Percentiles rank a stretch among this genome's conserved stretches.
These are phyloP conservation scores for Glaucidium brasilianum DNA, from an alignment of 2,113 vertebrate genomes.

Conservation along the genomic window DNA sequence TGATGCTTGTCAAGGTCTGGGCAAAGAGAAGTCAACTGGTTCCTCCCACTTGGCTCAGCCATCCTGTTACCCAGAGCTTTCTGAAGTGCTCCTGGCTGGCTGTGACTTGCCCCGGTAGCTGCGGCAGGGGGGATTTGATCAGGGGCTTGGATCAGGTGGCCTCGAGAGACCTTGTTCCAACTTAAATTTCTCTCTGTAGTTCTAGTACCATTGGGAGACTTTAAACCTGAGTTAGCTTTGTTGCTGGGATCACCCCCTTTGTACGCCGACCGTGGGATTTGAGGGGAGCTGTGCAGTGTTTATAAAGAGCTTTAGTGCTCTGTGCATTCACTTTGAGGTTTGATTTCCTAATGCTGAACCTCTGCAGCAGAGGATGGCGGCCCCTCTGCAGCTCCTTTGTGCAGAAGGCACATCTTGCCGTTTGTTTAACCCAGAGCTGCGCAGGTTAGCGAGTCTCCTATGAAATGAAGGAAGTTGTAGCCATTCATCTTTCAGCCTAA, in stretches of 20 bases:
- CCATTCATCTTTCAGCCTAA: constrained; percentile 45
- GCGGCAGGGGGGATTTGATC: neutral
- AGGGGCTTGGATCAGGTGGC: neutral
- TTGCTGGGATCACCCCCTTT: neutral
- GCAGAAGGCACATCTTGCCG: neutral
- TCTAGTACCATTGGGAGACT: neutral
- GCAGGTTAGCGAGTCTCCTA: neutral
- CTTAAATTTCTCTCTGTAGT: neutral
- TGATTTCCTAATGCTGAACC: neutral
- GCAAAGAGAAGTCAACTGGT: neutral
- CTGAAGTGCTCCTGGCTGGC: neutral
- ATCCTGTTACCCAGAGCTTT: neutral
- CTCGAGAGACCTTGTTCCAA: neutral
- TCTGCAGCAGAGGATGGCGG: neutral
- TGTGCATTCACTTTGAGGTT: accelerated
- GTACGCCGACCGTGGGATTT: neutral
- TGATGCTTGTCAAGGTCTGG: neutral
- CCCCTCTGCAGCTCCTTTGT: neutral
- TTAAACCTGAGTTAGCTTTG: neutral
- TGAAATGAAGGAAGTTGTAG: constrained; percentile 20
- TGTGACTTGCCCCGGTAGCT: neutral
- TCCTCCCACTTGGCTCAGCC: neutral
- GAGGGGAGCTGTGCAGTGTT: neutral
- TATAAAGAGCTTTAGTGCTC: neutral
- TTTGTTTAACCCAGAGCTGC: neutral